Evolutionary conservation across 2,113 vertebrate genomes (phyloP), one percentile per base, ranked within the genome.

Genomic region (Sylvia atricapilla): DNA sequence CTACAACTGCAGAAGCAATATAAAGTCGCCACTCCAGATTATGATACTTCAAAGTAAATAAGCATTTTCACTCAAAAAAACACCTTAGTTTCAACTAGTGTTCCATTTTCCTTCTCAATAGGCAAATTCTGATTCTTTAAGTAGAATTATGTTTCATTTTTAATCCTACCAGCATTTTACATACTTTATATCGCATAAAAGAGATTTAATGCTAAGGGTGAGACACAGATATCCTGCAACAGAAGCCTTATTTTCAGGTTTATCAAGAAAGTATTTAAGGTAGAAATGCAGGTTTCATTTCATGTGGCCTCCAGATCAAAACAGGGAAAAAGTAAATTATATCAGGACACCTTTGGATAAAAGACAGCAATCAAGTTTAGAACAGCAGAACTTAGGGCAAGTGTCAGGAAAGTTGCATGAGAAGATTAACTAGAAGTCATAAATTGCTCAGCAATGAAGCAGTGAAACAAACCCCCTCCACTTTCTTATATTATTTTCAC

Each of bases 291-390:
- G 2, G 16, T 52, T 37, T 63, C 37, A 72, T 14, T 62, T 73
- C 6, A 59, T 46, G 8, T 53, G 8, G 15, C 2, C 24, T 69
- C 24, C 6, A 56, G 10, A 60, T 27, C 17, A 86, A 85, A 79
- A 77, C 0, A 1, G 6, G 4, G 4, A 16, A 68, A 83, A n/a
- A 5, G 2, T 8, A 63, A 70, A 20, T 46, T 49, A 28, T n/a
- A 59, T 5, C 9, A 64, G 16, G 6, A 55, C 6, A 67, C 1
- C 2, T 55, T 39, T 21, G 14, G 3, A 47, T 30, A 39, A 63
- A 43, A 68, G 28, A 30, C 21, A 52, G 15, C 13, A 83, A n/a
- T 3, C 0, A 8, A 68, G 13, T 55, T 83, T 30, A 43, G 35
- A 68, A 13, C 4, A 43, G 25, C 19, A 80, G 35, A 91, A 80